Conservation (phyloP, 2,888 invertebrate species). For the Apamea sordens region DNA sequence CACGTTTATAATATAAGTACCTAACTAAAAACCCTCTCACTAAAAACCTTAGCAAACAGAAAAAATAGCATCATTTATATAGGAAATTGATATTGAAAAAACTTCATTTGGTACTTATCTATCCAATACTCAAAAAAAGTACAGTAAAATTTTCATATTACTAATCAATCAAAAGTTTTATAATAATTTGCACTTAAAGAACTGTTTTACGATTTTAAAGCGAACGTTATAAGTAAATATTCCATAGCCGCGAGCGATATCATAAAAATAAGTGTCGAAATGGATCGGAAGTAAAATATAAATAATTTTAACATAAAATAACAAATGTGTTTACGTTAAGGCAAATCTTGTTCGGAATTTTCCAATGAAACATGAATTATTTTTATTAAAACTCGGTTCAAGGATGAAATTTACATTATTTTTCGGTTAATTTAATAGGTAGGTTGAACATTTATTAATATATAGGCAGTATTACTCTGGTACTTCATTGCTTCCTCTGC, state of each 20-base stretch:
- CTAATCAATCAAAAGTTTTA: too few relatives aligned
- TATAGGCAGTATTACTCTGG: not conserved
- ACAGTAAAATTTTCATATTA: too few relatives aligned
- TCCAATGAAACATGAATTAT: slow-evolving; percentile 18
- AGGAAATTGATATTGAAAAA: not conserved
- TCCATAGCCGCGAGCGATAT: slow-evolving; percentile 7
- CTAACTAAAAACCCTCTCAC: not conserved
- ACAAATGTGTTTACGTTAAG: slow-evolving; percentile 19
- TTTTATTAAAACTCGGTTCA: slow-evolving; percentile 22
- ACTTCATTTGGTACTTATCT: not conserved
- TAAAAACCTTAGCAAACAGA: not conserved
- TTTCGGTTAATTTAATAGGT: slow-evolving; percentile 1
- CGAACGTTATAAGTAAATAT: not conserved
- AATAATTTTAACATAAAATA: slow-evolving; percentile 42
- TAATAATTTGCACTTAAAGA: not conserved
- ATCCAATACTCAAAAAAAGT: too few relatives aligned
- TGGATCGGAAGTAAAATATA: slow-evolving; percentile 27
- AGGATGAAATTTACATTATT: slow-evolving; percentile 6
- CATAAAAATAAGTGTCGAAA: slow-evolving; percentile 25
- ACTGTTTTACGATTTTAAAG: not conserved
- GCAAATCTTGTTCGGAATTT: slow-evolving; percentile 21
- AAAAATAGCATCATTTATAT: not conserved
- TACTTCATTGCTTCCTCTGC: not conserved
- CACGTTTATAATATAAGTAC: too few relatives aligned
- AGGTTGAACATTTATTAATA: not conserved